Evolutionary conservation across 1,140 invertebrate species (phyloP).

Genomic region (Ceratoteleas bidentatus): DNA sequence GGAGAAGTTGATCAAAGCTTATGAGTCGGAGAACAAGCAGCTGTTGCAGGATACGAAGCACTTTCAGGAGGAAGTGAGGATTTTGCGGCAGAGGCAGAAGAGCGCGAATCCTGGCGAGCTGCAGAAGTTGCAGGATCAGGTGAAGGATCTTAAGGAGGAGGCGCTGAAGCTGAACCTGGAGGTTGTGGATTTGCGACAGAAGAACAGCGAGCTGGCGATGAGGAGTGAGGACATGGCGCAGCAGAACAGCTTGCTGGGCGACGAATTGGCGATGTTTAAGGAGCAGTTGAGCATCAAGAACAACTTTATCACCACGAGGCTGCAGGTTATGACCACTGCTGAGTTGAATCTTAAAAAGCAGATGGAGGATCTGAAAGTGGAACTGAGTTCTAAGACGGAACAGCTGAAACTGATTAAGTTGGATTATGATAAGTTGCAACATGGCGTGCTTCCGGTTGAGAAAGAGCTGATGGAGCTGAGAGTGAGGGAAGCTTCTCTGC

Average conservation of each 20-base stretch:
- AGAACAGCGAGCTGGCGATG: constrained; percentile 71
- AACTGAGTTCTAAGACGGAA: constrained; percentile 76
- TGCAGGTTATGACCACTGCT: constrained; percentile 74
- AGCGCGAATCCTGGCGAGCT: constrained; percentile 60
- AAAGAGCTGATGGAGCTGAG: constrained; percentile 75
- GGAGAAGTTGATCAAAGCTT: constrained; percentile 74
- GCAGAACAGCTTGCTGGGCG: constrained; percentile 74
- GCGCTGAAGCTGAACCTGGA: constrained; percentile 74
- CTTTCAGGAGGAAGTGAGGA: constrained; percentile 74
- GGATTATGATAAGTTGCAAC: constrained; percentile 75
- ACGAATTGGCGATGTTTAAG: constrained; percentile 79
- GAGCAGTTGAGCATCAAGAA: constrained; percentile 78
- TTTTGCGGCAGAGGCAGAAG: constrained; percentile 64
- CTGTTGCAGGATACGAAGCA: constrained; percentile 73
- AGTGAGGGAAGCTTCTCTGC: constrained; percentile 71
- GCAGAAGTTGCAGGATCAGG: constrained; percentile 69
- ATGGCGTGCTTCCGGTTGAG: constrained; percentile 73
- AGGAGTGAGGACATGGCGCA: constrained; percentile 76
- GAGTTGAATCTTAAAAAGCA: constrained; percentile 75
- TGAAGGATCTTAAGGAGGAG: constrained; percentile 77
- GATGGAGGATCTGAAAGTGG: constrained; percentile 75
- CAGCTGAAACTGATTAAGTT: constrained; percentile 72
- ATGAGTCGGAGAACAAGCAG: constrained; percentile 77
- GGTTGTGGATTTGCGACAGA: constrained; percentile 71
- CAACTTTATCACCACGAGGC: constrained; percentile 75